Evolutionary conservation across 2,888 invertebrate species (phyloP).

Genomic region (Timandra comae): DNA sequence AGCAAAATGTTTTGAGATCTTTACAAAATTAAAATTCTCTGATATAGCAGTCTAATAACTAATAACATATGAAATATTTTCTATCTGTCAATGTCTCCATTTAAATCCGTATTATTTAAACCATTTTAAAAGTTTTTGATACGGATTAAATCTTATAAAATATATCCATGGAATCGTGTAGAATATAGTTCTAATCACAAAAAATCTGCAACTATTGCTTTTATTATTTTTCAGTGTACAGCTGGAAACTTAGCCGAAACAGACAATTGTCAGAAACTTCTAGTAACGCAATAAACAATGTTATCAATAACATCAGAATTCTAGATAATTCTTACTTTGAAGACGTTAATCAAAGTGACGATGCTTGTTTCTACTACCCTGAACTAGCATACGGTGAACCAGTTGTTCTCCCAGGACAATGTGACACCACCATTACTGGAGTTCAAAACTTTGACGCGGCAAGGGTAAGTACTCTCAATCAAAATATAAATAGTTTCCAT

Average conservation of each 20-base stretch:
- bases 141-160: no score
- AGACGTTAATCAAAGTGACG: conserved; percentile 39
- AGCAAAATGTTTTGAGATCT: no score
- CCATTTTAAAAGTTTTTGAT: no score
- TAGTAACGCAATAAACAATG: conserved; percentile 30
- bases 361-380: conserved; percentile 53
- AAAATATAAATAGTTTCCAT: background rate
- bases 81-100: no score
- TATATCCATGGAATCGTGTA: no score
- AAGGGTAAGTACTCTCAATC: conserved; percentile 31
- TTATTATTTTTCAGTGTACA: no score
- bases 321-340: conserved; percentile 46
- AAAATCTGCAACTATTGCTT: no score
- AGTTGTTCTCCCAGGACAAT: conserved; percentile 47
- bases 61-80: no score
- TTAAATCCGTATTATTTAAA: no score
- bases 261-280: conserved; percentile 28
- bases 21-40: no score
- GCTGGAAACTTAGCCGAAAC: conserved; percentile 59
- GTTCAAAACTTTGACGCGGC: conserved; percentile 39
- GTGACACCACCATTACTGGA: conserved; percentile 41
- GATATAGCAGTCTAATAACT: no score
- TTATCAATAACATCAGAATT: conserved; percentile 33
- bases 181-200: no score
- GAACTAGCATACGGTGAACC: conserved; percentile 40